These are phyloP conservation scores for Platichthys stellatus DNA, from an alignment of 2,113 vertebrate species.

Conservation along the genomic window DNA sequence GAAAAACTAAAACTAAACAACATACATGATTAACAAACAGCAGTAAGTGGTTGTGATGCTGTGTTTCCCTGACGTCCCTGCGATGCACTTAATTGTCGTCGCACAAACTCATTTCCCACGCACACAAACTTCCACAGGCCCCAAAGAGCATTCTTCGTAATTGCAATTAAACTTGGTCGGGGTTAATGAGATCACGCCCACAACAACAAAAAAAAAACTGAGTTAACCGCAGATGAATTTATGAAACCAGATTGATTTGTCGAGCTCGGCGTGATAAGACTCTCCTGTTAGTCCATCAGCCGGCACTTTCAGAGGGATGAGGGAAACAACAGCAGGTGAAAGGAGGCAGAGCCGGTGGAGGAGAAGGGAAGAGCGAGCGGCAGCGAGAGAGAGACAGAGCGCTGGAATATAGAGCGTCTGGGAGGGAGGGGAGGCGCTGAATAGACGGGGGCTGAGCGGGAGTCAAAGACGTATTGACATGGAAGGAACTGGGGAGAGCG, in stretches of 20 bases:
- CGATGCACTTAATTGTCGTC: constrained; percentile 1
- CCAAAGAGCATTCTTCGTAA: constrained; percentile 5
- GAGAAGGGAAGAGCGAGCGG: background rate
- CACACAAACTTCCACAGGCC: background rate
- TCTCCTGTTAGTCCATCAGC: constrained; percentile 23
- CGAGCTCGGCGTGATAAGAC: background rate
- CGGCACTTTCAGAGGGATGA: background rate
- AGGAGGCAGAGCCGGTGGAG: background rate
- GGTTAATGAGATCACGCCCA: constrained; percentile 31
- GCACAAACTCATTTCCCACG: background rate
- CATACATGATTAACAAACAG: constrained; percentile 11
- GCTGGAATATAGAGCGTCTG: background rate
- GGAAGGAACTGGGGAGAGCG: constrained; percentile 20
- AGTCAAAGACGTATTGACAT: constrained; percentile 63
- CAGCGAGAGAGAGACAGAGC: background rate
- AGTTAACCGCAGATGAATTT: background rate
- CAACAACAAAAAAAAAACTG: background rate
- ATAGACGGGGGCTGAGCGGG: constrained; percentile 14
- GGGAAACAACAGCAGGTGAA: constrained; percentile 29
- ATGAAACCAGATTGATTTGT: constrained; percentile 28
- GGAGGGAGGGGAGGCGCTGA: background rate
- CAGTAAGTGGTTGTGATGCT: background rate
- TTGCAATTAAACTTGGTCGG: constrained; percentile 42
- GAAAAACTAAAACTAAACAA: background rate
- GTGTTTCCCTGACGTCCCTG: constrained; percentile 4